Conservation (phyloP, 2,113 vertebrate species). For the Phalacrocorax brasilianus region DNA sequence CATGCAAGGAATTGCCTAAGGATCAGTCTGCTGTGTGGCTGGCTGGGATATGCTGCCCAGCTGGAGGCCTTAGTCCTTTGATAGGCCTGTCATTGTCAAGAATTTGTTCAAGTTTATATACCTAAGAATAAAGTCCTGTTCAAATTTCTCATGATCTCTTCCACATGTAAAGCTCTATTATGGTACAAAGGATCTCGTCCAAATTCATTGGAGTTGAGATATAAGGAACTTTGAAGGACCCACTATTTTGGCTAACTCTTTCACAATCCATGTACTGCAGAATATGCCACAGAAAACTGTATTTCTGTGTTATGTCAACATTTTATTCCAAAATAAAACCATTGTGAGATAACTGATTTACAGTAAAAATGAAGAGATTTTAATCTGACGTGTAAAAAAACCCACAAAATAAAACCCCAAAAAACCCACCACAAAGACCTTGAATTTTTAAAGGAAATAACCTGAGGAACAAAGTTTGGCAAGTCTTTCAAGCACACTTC, state of each 20-base stretch:
- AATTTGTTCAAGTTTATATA: constrained; percentile 60
- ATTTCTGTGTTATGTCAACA: neutral
- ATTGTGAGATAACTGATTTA: constrained; percentile 1
- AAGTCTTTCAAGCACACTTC: neutral
- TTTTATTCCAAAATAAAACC: neutral
- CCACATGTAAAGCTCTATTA: constrained; percentile 57
- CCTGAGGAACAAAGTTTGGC: neutral
- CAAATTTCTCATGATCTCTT: constrained; percentile 67
- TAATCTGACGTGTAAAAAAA: neutral
- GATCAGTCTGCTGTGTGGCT: neutral
- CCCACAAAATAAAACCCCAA: neutral
- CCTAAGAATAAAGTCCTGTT: constrained; percentile 47
- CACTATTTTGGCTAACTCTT: neutral
- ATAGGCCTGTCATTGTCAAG: constrained; percentile 57
- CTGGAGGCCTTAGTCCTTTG: constrained; percentile 12
- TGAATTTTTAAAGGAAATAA: neutral
- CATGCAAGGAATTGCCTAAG: neutral
- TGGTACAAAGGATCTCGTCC: constrained; percentile 17
- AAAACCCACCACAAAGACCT: neutral
- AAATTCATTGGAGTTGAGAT: constrained; percentile 8
- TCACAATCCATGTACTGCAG: neutral
- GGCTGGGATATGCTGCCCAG: neutral
- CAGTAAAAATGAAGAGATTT: neutral
- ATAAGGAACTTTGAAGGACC: neutral
- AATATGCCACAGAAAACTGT: neutral